These are phyloP conservation scores for Lordiphosa collinella DNA, from an alignment of 1,140 invertebrate species.

Conservation along the genomic window DNA sequence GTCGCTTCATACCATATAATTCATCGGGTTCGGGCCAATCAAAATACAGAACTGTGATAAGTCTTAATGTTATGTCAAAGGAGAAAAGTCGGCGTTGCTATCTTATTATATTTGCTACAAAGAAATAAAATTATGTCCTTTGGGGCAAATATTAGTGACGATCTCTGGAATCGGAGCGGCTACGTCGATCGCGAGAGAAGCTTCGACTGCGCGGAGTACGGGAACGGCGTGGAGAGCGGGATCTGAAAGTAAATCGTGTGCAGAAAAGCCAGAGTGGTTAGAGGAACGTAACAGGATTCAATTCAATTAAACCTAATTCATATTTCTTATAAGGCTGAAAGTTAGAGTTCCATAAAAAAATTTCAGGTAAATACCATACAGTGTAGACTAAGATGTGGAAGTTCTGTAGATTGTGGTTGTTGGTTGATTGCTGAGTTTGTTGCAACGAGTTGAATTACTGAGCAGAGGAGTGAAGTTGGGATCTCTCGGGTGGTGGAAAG, in stretches of 20 bases:
- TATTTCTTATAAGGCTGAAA: constrained; percentile 13
- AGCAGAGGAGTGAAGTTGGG: constrained; percentile 1
- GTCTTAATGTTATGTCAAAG: no score
- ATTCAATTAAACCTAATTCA: not conserved
- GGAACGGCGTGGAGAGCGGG: constrained; percentile 49
- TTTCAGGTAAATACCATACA: constrained; percentile 6
- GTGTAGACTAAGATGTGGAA: constrained; percentile 7
- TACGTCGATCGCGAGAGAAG: constrained; percentile 48
- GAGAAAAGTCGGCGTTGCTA: no score
- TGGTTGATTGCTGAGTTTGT: constrained; percentile 5
- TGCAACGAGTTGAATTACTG: not conserved
- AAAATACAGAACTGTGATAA: no score
- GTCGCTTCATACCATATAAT: constrained; percentile 15
- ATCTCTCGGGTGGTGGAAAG: constrained; percentile 2
- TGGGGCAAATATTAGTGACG: constrained; percentile 36
- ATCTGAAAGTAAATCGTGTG: constrained; percentile 38
- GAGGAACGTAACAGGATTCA: not conserved
- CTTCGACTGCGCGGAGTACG: constrained; percentile 53
- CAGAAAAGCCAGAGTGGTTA: constrained; percentile 10
- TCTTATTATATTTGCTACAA: constrained; percentile 15
- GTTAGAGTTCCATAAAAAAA: not conserved
- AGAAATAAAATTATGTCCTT: constrained; percentile 23
- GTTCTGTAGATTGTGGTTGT: constrained; percentile 2
- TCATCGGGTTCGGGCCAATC: constrained; percentile 4
- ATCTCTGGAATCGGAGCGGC: constrained; percentile 47